Base-by-base conservation (phyloP, 2,888 invertebrate genomes). In the Sarcophaga subvicina region DNA sequence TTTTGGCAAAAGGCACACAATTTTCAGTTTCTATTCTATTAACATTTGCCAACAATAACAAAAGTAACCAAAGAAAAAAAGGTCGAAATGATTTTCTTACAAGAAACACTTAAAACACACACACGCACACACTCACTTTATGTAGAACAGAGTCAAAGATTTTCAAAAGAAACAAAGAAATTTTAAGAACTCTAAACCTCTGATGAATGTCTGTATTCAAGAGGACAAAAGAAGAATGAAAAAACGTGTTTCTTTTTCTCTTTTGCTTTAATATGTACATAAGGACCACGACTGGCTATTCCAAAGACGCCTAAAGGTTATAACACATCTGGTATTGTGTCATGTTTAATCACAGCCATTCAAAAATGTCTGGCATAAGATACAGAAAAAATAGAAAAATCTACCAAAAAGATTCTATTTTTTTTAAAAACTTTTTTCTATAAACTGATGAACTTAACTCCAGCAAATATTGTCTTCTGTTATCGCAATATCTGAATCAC, bases 341-440 rank as follows among this genome's bases (percentile, higher is more conserved):
- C 37, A 63, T 63, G 17, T 69, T 62, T 37, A 81, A 81, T 62
- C 49, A 59, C 11, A 63, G 22, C 8, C 63, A 75, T 54, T 81
- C 54, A 63, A 25, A 37, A 45, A 1, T 54, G 37, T 45, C 27
- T 75, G 49, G 54, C 2, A 64, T 8, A 71, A 62, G 1, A 64
- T 22, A 63, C n/a, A 20, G 3, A 22, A 54, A 20, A 20, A 25
- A 67, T 14, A 20, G n/a, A 67, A 22, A 78, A 73, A 73, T 63
- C 64, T 12, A 62, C 71, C 49, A 60, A 76, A 80, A 73, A 37
- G 22, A 47, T 45, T 59, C 60, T 60, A 37, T 47, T 25, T 72
- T 37, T 37, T 59, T 20, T 59, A 20, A 20, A 11, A 45, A 27
- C 25, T 27, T 37, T 25, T 70, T 2, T 66, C 63, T 47, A 60